phyloP scores from a whole-genome alignment of 2,113 vertebrate genomes.

The Prinia subflava region DNA sequence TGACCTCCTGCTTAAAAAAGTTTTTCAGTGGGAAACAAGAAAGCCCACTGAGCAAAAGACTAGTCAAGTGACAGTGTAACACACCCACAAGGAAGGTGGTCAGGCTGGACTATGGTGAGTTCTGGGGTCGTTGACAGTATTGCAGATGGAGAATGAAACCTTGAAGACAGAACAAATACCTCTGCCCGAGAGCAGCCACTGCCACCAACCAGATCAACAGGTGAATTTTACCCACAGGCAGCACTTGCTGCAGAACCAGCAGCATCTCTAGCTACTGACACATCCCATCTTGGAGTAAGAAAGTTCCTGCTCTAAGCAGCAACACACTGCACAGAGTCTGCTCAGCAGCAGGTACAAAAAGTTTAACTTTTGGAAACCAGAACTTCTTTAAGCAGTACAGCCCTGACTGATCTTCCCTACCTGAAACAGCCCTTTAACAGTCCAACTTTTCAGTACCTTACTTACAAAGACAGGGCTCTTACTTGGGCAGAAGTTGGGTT shows the following conservation, averaged over 20 bases:
- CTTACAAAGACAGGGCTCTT: background rate
- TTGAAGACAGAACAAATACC: background rate
- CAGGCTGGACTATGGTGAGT: fast-evolving
- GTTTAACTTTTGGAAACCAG: background rate
- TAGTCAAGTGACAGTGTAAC: background rate
- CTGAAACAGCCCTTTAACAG: background rate
- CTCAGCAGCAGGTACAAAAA: background rate
- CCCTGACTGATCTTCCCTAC: background rate
- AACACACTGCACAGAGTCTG: background rate
- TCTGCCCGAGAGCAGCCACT: background rate
- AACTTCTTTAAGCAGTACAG: background rate
- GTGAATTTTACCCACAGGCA: background rate
- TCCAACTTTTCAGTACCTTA: background rate
- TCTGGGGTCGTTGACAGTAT: background rate
- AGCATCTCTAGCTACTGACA: background rate
- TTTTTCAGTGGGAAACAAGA: background rate
- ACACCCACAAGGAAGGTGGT: fast-evolving
- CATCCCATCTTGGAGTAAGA: background rate
- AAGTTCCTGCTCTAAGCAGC: background rate
- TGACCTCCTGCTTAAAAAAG: background rate
- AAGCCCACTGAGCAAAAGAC: background rate
- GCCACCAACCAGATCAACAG: background rate
- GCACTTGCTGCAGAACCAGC: background rate
- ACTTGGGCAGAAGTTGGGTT: background rate
- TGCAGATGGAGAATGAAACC: background rate